Percentiles rank a stretch among this genome's conserved stretches.
These are phyloP conservation scores for Actinemys pallida DNA, from an alignment of 2,113 vertebrate species.

Conservation along the genomic window DNA sequence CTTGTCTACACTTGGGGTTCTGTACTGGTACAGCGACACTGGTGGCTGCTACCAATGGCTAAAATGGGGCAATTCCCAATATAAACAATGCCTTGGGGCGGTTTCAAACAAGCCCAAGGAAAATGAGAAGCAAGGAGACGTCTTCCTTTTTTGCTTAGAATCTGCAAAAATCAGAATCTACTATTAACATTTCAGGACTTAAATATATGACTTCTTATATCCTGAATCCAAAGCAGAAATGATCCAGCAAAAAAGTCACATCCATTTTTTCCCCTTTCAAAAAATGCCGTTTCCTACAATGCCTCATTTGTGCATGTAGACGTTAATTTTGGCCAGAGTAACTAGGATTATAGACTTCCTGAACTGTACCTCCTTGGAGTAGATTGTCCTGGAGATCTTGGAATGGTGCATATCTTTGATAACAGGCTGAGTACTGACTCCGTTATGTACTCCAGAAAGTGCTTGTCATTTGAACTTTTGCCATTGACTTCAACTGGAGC, in stretches of 20 bases:
- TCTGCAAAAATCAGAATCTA: slow-evolving; percentile 1
- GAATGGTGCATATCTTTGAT: neutral
- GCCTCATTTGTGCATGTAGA: neutral
- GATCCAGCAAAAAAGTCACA: neutral
- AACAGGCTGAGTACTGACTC: neutral
- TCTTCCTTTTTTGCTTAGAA: neutral
- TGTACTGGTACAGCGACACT: neutral
- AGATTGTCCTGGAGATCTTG: fast-evolving
- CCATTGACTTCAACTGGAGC: fast-evolving
- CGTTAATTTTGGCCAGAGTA: neutral
- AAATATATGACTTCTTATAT: neutral
- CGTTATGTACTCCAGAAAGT: fast-evolving
- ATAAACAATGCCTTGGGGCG: neutral
- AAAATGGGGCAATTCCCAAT: neutral
- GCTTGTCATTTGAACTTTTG: fast-evolving
- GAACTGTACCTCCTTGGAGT: fast-evolving
- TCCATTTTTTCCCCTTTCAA: fast-evolving
- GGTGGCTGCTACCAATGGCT: neutral
- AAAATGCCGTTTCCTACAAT: neutral
- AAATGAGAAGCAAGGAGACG: slow-evolving; percentile 16
- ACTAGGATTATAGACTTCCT: neutral
- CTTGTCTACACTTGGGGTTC: neutral
- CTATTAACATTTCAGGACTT: slow-evolving; percentile 10
- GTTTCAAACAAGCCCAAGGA: slow-evolving; percentile 1
- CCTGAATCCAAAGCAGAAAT: neutral